A percentile compares a stretch with the other conserved stretches of the same genome.
These are phyloP conservation scores for Phymorhynchus buccinoides DNA, from an alignment of 1,140 invertebrate genomes.

Conservation along the genomic window DNA sequence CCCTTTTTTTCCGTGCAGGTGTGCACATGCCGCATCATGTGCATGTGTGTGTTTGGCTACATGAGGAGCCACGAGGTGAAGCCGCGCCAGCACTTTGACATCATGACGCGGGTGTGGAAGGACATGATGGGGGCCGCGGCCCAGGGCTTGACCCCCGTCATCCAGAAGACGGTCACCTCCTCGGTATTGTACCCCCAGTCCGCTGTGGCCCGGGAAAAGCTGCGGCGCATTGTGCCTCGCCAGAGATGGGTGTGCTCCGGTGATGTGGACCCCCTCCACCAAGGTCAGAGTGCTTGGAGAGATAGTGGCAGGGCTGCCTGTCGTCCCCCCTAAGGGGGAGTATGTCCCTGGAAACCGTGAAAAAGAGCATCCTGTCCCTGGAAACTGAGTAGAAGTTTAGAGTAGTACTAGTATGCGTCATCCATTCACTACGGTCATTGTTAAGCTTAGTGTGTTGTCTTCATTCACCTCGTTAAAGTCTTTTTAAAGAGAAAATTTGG, in stretches of 20 bases:
- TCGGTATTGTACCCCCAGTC: slow-evolving; percentile 60
- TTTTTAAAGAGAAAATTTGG: too few species aligned
- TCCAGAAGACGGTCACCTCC: slow-evolving; percentile 55
- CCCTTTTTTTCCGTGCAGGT: slow-evolving; percentile 34
- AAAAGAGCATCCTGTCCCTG: too few species aligned
- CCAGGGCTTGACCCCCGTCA: slow-evolving; percentile 44
- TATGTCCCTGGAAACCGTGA: too few species aligned
- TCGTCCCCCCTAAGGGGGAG: neutral
- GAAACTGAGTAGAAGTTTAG: too few species aligned
- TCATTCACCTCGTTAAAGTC: too few species aligned
- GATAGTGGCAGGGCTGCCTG: neutral
- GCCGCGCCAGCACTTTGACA: slow-evolving; percentile 48
- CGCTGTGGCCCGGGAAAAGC: slow-evolving; percentile 50
- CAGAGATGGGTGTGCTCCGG: slow-evolving; percentile 53
- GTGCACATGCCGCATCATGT: slow-evolving; percentile 60
- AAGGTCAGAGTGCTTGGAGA: slow-evolving; percentile 49
- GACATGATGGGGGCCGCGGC: slow-evolving; percentile 51
- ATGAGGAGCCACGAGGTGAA: slow-evolving; percentile 53
- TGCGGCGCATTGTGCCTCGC: slow-evolving; percentile 49
- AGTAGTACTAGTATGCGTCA: too few species aligned
- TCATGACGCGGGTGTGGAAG: slow-evolving; percentile 52
- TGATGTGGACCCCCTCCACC: slow-evolving; percentile 27
- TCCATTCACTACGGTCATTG: too few species aligned
- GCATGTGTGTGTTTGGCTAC: slow-evolving; percentile 63
- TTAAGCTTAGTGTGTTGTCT: too few species aligned